These are phyloP conservation scores for Drosophila dunni DNA, from an alignment of 1,140 invertebrate genomes.

Conservation along the genomic window DNA sequence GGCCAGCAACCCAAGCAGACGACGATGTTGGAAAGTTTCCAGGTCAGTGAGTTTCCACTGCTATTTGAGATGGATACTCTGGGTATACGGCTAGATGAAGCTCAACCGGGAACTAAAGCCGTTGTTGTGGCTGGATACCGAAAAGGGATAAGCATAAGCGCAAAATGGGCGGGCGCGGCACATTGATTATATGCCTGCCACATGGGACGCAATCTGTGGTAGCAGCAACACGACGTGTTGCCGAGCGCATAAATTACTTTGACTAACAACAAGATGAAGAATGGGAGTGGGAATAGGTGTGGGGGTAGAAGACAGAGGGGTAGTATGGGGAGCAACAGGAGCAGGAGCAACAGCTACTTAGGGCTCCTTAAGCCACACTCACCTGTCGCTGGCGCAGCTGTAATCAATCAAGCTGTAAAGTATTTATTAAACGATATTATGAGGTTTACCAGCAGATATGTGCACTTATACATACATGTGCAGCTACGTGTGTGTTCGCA, in stretches of 20 bases:
- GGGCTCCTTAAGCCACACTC: conserved; percentile 51
- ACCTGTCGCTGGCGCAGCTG: conserved; percentile 65
- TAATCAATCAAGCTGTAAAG: conserved; percentile 81
- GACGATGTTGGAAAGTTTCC: conserved; percentile 58
- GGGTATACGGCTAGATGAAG: not conserved
- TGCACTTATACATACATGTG: conserved; percentile 2
- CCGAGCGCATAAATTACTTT: conserved; percentile 71
- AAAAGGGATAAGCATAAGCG: conserved; percentile 41
- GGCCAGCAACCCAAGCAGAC: conserved; percentile 22
- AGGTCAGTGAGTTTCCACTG: conserved; percentile 66
- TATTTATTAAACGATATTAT: conserved; percentile 83
- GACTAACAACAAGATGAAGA: conserved; percentile 25
- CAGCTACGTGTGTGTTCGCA: not conserved
- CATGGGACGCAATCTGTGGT: conserved; percentile 76
- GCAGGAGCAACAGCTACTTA: conserved; percentile 48
- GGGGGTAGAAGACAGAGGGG: not conserved
- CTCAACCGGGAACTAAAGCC: not conserved
- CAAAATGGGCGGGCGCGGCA: conserved; percentile 62
- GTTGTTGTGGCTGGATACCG: conserved; percentile 3
- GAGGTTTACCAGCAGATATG: conserved; percentile 63
- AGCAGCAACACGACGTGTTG: conserved; percentile 29
- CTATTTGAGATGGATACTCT: conserved; percentile 21
- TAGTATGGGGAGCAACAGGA: not conserved
- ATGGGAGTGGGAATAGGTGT: not conserved
- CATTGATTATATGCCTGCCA: conserved; percentile 78